Evolutionary conservation across 2,888 invertebrate genomes (phyloP), one percentile per base, ranked within the genome.

Genomic region (Silvanus unidentatus): DNA sequence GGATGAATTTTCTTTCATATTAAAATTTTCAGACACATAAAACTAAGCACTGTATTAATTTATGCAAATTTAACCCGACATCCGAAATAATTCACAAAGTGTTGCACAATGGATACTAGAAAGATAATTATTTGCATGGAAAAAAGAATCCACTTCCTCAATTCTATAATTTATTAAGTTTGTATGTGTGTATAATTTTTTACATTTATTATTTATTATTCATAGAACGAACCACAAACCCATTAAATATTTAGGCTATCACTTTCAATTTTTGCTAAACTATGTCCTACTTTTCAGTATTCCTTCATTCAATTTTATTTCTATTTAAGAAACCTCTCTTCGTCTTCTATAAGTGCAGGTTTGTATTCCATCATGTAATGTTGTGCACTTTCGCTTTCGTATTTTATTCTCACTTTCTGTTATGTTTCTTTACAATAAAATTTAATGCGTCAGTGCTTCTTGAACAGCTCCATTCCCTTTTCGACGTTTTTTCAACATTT

Each of bases 181-280:
- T 22, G 8, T 22, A 22, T 5, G 8, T 22, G 22, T 22, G 22
- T 22, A 22, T 22, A 22, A 22, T 22, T 5, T 32, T 32, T 32
- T 32, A 4, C 10, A 32, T 32, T 4, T 48, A 37, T 41, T 38
- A 40, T 45, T 44, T 54, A 45, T 50, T 47, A 50, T 50, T 44
- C 50, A 48, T 45, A 44, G 44, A 39, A 39, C 49, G 45, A 48
- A 39, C 47, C 45, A 45, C 45, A 50, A 54, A 52, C 50, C 52
- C 45, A 55, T 53, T 55, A 51, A 55, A 53, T 55, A 52, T 51
- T 55, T 51, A 43, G 55, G 50, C 49, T 50, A 55, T n/a, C 22
- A 22, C 55, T 55, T 55, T 55, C 55, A 49, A 50, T 55, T 55
- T 55, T 55, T 50, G 50, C 52, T 44, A 52, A 16, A 47, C 42